Percentiles rank a stretch among this genome's conserved stretches.
Conservation (phyloP, 1,140 invertebrate species). For the Bombus difficillimus region DNA sequence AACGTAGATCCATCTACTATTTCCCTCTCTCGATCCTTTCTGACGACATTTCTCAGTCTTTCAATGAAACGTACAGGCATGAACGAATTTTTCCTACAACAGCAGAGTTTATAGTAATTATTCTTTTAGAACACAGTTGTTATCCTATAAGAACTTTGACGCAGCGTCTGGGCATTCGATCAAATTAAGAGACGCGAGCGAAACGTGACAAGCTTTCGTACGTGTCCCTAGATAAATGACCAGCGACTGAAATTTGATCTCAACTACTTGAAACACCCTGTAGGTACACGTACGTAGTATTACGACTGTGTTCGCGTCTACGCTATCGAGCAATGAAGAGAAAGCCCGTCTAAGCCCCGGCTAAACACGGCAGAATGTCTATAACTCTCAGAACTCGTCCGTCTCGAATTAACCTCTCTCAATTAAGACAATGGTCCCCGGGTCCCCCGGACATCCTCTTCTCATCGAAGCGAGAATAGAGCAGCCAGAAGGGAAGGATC, state of each 20-base stretch:
- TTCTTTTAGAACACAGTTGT: too few species aligned
- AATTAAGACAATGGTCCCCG: constrained; percentile 69
- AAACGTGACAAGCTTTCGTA: too few species aligned
- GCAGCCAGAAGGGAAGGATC: constrained; percentile 49
- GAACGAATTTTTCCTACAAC: too few species aligned
- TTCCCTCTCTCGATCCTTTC: too few species aligned
- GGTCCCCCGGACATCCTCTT: constrained; percentile 63
- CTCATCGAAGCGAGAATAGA: constrained; percentile 61
- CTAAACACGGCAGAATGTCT: constrained; percentile 62
- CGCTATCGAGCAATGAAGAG: constrained; percentile 57
- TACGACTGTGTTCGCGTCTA: neutral
- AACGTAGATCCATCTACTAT: too few species aligned
- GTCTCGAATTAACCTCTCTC: constrained; percentile 71
- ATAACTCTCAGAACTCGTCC: constrained; percentile 66
- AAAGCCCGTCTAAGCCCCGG: constrained; percentile 53
- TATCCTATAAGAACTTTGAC: too few species aligned
- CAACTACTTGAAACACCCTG: neutral
- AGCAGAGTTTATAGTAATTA: too few species aligned
- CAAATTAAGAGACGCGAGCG: too few species aligned
- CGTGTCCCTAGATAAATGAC: too few species aligned
- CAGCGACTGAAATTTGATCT: neutral
- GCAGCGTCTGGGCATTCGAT: too few species aligned
- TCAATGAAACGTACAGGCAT: too few species aligned
- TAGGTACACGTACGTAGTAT: neutral
- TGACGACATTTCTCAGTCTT: too few species aligned